Evolutionary conservation across 2,888 invertebrate species (phyloP), one percentile per base, ranked within the genome.

Genomic region (Hirtodrosophila trivittata): DNA sequence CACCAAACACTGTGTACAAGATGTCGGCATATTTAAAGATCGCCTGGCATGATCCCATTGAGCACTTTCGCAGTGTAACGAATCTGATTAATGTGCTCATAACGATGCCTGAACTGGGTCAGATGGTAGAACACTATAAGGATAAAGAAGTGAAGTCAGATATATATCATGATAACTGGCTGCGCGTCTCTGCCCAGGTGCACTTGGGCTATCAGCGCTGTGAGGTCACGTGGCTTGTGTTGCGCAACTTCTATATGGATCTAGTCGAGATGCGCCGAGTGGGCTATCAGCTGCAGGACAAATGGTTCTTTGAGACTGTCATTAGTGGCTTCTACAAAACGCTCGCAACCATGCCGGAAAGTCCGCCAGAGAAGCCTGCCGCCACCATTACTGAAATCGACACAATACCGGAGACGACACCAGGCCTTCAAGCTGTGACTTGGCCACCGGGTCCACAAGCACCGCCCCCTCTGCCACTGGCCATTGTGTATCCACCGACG

Each of bases 261-360:
- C 59, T 89, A 2, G 37, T 60, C 9, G 63, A 76, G 10, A 84
- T 88, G 77, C 88, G 89, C 0, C 50, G 66, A 6, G 66, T 65
- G 10, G 81, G 77, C 18, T 89, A 86, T 54, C 77, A 82, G 45
- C 63, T 89, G n/a, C 81, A 83, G 9, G 89, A 89, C 32, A 88
- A 87, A 56, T 90, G 90, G 89, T 87, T 80, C 35, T 89, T 90
- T 9, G 90, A 89, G 62, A 57, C 63, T 0, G 65, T 74, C 3
- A 87, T 89, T 7, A 67, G 59, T 0, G 67, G 77, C 12, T 58
- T 89, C 0, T 78, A 84, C 33, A 65, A 59, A 6, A 25, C 46
- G 35, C 13, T 32, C 0, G 7, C 9, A 1, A 1, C 10, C 28
- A 18, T 0, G 1, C 41, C n/a, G n/a, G n/a, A n/a, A n/a, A n/a